These are phyloP conservation scores for Dromaius novaehollandiae DNA, from an alignment of 2,113 vertebrate species.

Conservation along the genomic window DNA sequence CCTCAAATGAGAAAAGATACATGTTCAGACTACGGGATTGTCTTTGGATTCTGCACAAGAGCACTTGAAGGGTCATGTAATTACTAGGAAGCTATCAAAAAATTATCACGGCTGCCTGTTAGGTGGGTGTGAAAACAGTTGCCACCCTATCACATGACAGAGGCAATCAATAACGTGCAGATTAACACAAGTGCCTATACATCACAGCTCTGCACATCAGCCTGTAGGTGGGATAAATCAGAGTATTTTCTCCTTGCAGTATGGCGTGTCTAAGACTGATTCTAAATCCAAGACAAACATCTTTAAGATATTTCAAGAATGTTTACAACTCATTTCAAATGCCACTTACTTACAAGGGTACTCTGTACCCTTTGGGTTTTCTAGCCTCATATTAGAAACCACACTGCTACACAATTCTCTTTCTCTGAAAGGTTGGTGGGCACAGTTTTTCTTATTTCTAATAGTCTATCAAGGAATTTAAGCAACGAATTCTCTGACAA, in stretches of 20 bases:
- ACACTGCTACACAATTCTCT: neutral
- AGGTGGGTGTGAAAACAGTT: conserved; percentile 15
- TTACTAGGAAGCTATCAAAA: conserved; percentile 58
- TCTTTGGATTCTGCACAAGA: conserved; percentile 57
- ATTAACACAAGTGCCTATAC: neutral
- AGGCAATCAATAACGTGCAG: conserved; percentile 31
- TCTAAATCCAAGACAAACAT: conserved; percentile 39
- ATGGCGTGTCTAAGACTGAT: conserved; percentile 34
- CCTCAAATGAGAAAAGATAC: conserved; percentile 48
- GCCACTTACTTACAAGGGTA: neutral
- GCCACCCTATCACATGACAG: neutral
- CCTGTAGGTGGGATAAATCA: conserved; percentile 39
- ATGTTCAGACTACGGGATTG: conserved; percentile 23
- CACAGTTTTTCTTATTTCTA: neutral
- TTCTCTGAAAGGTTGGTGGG: neutral
- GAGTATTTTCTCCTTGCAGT: neutral
- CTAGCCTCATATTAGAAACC: neutral
- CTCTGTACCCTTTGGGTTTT: neutral
- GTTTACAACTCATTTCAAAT: conserved; percentile 60
- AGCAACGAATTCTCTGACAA: neutral
- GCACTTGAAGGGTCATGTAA: conserved; percentile 62
- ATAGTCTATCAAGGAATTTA: neutral
- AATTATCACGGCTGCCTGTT: conserved; percentile 48
- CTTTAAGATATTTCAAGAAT: conserved; percentile 46
- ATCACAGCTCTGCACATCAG: neutral